phyloP scores from a whole-genome alignment of 2,888 invertebrate species.

The Neoaliturus tenellus region DNA sequence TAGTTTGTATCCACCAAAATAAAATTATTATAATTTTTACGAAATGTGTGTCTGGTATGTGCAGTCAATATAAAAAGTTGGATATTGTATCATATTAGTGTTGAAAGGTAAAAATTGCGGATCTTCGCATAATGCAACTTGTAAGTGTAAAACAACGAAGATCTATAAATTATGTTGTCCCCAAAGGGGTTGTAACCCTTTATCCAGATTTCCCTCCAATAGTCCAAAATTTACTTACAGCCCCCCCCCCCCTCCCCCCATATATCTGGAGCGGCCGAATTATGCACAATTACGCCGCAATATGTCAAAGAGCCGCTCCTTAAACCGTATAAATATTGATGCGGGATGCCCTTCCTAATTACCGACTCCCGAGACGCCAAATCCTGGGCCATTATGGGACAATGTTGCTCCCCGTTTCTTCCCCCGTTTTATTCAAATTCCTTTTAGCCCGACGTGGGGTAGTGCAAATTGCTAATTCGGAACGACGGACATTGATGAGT shows the following conservation, averaged over 20 bases:
- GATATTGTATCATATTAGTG: too few relatives aligned
- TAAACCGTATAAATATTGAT: conserved; percentile 52
- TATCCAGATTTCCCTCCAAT: background rate
- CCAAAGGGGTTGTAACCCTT: background rate
- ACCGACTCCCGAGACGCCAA: conserved; percentile 33
- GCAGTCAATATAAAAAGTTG: too few relatives aligned
- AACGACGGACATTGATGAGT: conserved; percentile 56
- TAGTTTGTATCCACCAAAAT: too few relatives aligned
- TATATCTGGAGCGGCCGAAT: conserved; percentile 15
- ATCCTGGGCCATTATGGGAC: conserved; percentile 52
- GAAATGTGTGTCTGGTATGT: too few relatives aligned
- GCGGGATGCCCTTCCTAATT: conserved; percentile 32
- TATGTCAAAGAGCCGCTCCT: conserved; percentile 49
- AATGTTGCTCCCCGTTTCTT: conserved; percentile 50
- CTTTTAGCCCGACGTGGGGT: conserved; percentile 45
- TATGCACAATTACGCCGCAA: conserved; percentile 50
- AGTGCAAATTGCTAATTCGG: conserved; percentile 55
- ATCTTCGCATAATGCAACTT: too few relatives aligned
- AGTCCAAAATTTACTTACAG: background rate
- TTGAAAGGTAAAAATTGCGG: too few relatives aligned
- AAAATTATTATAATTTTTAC: too few relatives aligned
- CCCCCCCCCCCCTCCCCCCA: background rate
- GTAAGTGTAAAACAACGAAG: too few relatives aligned
- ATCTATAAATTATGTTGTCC: too few relatives aligned
- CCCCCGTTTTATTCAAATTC: conserved; percentile 60